phyloP scores from a whole-genome alignment of 2,113 vertebrate species.

The Nerophis lumbriciformis region DNA sequence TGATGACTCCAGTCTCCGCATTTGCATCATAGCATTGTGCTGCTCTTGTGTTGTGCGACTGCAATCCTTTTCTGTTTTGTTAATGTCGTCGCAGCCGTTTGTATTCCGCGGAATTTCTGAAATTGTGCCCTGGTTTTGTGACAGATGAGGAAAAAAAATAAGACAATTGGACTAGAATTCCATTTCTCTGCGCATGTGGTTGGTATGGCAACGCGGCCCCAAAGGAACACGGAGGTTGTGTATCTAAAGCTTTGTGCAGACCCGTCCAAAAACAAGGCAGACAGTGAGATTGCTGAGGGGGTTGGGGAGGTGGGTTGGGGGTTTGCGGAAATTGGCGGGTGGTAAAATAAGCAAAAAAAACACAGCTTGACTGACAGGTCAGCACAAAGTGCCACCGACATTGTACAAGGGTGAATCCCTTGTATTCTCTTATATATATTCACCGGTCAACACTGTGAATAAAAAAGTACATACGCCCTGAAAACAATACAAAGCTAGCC shows the following conservation, averaged over 20 bases:
- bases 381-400: not conserved
- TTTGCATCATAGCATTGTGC: too few relatives aligned
- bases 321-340: conserved; percentile 1
- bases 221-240: not conserved
- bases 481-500: too few relatives aligned
- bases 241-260: conserved; percentile 7
- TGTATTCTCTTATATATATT: too few relatives aligned
- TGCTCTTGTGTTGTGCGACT: too few relatives aligned
- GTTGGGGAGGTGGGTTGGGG: not conserved
- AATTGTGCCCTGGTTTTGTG: not conserved
- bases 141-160: not conserved
- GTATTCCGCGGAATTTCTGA: too few relatives aligned
- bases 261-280: conserved; percentile 4
- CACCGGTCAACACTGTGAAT: too few relatives aligned
- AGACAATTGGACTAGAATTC: not conserved
- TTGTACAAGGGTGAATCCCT: not conserved
- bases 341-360: conserved; percentile 32
- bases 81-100: too few relatives aligned
- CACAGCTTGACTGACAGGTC: conserved; percentile 11
- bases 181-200: not conserved
- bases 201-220: not conserved
- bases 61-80: too few relatives aligned
- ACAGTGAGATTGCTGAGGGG: conserved; percentile 15
- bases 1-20: too few relatives aligned
- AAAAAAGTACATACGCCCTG: too few relatives aligned